phyloP scores from a whole-genome alignment of 2,888 invertebrate species.

The Agrypnus murinus region DNA sequence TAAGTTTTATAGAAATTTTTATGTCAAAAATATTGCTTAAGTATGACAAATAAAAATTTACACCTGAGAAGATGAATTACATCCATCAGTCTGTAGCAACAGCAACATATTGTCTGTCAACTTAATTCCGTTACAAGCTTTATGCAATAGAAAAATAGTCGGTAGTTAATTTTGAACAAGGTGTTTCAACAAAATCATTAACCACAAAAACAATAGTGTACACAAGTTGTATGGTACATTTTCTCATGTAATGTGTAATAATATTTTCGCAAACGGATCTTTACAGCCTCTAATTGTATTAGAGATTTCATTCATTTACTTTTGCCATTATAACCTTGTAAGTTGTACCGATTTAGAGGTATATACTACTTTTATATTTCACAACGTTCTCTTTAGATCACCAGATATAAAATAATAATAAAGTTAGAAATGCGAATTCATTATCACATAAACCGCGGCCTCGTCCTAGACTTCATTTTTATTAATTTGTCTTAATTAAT shows the following conservation, averaged over 20 bases:
- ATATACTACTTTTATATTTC: constrained; percentile 16
- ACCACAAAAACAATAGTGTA: constrained; percentile 21
- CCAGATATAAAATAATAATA: neutral
- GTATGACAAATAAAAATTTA: too few relatives aligned
- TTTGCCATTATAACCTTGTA: constrained; percentile 16
- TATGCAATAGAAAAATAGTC: constrained; percentile 13
- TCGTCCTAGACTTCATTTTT: constrained; percentile 32
- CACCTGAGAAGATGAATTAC: constrained; percentile 3
- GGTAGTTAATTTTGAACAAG: constrained; percentile 23
- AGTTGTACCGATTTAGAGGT: constrained; percentile 17
- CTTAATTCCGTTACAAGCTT: constrained; percentile 9
- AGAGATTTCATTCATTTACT: constrained; percentile 23
- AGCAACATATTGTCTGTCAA: constrained; percentile 13
- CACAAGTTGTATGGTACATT: constrained; percentile 19
- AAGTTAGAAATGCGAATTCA: constrained; percentile 11
- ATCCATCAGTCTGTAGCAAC: constrained; percentile 4
- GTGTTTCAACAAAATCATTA: constrained; percentile 23
- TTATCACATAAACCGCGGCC: constrained; percentile 18
- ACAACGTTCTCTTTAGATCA: constrained; percentile 21
- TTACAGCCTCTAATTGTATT: constrained; percentile 25
- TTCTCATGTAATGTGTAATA: constrained; percentile 30
- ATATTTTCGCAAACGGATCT: constrained; percentile 33
- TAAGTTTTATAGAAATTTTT: too few relatives aligned
- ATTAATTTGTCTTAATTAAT: neutral
- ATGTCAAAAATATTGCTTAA: too few relatives aligned